Conservation (phyloP, 1,140 invertebrate genomes). For the Phortica variegata region DNA sequence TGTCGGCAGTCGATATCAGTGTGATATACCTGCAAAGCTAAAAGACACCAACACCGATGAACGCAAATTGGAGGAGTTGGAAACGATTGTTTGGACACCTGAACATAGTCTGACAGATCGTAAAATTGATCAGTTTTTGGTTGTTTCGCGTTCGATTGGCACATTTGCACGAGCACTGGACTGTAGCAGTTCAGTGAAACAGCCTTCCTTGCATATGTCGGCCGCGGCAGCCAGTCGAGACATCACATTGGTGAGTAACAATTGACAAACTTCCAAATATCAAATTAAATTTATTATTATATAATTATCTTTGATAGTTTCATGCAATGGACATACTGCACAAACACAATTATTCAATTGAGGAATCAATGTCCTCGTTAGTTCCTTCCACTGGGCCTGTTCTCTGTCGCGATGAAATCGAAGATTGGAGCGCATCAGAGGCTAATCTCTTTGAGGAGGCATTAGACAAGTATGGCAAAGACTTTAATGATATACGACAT, state of each 20-base stretch:
- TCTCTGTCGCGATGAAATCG: conserved; percentile 98
- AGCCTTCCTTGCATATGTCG: conserved; percentile 98
- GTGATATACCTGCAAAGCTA: conserved; percentile 76
- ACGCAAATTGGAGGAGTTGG: conserved; percentile 76
- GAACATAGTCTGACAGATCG: conserved; percentile 85
- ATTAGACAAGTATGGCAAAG: conserved; percentile 98
- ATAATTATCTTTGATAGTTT: conserved; percentile 64
- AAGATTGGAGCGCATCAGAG: conserved; percentile 99
- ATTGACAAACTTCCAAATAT: conserved; percentile 4
- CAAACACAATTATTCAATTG: conserved; percentile 88
- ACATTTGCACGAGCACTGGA: conserved; percentile 98
- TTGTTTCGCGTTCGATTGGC: conserved; percentile 95
- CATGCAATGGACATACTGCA: conserved; percentile 98
- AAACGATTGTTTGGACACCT: conserved; percentile 93
- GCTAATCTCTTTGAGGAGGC: conserved; percentile 99
- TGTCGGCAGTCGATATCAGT: conserved; percentile 94
- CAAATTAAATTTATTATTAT: background rate
- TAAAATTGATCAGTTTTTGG: conserved; percentile 98
- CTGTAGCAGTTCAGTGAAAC: conserved; percentile 96
- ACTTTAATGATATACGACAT: conserved; percentile 96
- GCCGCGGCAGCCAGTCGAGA: conserved; percentile 97
- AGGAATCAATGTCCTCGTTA: conserved; percentile 86
- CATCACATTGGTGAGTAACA: conserved; percentile 82
- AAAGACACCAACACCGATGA: conserved; percentile 77
- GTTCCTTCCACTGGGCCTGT: conserved; percentile 95